Percentiles rank a stretch among this genome's conserved stretches.
phyloP scores from a whole-genome alignment of 2,888 invertebrate genomes.

The Scelioninae gen. 1 region DNA sequence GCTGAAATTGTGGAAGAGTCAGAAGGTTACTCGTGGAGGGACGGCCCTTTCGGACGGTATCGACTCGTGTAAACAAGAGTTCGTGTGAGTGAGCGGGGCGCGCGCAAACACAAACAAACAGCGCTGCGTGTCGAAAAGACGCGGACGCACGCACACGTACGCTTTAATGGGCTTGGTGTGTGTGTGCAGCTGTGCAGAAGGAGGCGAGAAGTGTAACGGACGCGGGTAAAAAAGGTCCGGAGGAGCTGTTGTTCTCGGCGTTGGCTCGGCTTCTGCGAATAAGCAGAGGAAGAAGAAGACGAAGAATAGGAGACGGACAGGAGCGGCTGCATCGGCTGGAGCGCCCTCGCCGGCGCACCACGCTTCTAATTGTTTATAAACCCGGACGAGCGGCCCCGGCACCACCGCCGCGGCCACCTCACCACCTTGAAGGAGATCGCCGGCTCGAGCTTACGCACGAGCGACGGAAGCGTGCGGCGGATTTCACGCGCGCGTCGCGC shows the following conservation, averaged over 20 bases:
- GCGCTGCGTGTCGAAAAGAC: neutral
- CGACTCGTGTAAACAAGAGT: constrained; percentile 34
- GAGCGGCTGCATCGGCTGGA: constrained; percentile 73
- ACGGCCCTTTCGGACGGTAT: constrained; percentile 13
- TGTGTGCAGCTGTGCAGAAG: constrained; percentile 47
- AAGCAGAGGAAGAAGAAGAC: too few species aligned
- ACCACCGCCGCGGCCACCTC: neutral
- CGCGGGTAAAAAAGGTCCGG: constrained; percentile 32
- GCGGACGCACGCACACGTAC: neutral
- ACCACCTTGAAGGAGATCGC: constrained; percentile 12
- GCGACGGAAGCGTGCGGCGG: constrained; percentile 66
- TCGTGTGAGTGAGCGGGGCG: constrained; percentile 18
- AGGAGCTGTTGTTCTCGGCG: constrained; percentile 31
- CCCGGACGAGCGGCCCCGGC: neutral
- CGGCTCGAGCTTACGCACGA: constrained; percentile 22
- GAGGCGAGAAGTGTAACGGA: constrained; percentile 60
- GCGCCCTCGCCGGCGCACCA: constrained; percentile 62
- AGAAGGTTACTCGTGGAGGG: too few species aligned
- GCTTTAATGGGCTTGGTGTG: constrained; percentile 25
- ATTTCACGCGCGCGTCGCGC: constrained; percentile 56
- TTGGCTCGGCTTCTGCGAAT: too few species aligned
- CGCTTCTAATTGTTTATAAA: too few species aligned
- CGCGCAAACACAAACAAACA: constrained; percentile 48
- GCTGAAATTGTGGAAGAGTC: too few species aligned
- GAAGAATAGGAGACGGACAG: too few species aligned